Evolutionary conservation across 2,113 vertebrate species (phyloP).

Genomic region (Lophotis ruficrista): DNA sequence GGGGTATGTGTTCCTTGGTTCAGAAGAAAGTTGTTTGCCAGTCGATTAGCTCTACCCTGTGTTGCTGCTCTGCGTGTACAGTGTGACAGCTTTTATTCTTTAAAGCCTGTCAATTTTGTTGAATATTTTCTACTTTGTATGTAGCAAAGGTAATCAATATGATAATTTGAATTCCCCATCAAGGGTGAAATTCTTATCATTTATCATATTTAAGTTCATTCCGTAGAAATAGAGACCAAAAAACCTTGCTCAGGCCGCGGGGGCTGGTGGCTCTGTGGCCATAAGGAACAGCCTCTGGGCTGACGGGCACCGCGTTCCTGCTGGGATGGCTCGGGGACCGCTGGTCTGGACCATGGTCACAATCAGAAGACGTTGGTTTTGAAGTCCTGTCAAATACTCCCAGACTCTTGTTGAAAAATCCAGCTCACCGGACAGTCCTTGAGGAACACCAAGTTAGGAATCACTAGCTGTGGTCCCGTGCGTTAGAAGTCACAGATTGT

Average conservation of each 20-base stretch:
- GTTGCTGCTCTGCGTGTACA: not conserved
- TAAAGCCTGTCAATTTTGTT: not conserved
- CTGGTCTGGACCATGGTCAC: too few relatives aligned
- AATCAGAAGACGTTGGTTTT: too few relatives aligned
- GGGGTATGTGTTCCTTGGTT: not conserved
- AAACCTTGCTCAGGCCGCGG: too few relatives aligned
- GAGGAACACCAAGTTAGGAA: too few relatives aligned
- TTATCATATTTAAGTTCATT: not conserved
- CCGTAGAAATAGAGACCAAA: not conserved
- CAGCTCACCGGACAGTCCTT: too few relatives aligned
- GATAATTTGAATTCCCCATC: not conserved
- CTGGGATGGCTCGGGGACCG: too few relatives aligned
- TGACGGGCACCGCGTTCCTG: too few relatives aligned
- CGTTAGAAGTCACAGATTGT: rapidly evolving
- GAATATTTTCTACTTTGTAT: not conserved
- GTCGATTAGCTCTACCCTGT: not conserved
- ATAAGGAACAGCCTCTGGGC: too few relatives aligned
- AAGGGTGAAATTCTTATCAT: not conserved
- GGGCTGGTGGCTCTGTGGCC: too few relatives aligned
- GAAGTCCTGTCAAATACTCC: too few relatives aligned
- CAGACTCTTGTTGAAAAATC: too few relatives aligned
- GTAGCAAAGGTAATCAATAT: not conserved
- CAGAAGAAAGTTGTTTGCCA: not conserved
- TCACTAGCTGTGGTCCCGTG: too few relatives aligned
- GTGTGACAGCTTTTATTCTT: not conserved